phyloP scores from a whole-genome alignment of 2,113 vertebrate species.

The Nycticryphes semicollaris region DNA sequence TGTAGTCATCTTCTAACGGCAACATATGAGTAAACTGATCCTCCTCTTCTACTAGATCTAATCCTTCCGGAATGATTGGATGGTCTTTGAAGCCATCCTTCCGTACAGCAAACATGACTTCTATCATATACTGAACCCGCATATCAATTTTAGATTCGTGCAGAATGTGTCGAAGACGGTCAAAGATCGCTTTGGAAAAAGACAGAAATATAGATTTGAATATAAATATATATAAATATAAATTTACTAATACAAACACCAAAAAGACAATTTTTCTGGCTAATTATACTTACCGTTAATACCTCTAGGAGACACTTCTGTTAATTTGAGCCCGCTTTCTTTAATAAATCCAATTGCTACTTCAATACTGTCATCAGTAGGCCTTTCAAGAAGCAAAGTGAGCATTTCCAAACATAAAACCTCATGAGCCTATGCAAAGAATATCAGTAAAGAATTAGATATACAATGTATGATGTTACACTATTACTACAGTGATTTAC shows the following conservation, averaged over 20 bases:
- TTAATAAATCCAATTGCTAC: slow-evolving; percentile 97
- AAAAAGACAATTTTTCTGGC: background rate
- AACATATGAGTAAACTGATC: slow-evolving; percentile 99
- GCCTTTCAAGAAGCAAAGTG: slow-evolving; percentile 93
- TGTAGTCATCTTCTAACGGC: slow-evolving; percentile 96
- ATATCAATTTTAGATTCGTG: slow-evolving; percentile 98
- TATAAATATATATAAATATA: background rate
- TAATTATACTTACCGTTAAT: slow-evolving; percentile 85
- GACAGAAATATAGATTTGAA: background rate
- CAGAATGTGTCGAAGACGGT: slow-evolving; percentile 95
- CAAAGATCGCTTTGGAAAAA: slow-evolving; percentile 88
- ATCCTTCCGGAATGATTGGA: slow-evolving; percentile 87
- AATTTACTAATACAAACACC: background rate
- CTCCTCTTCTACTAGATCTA: slow-evolving; percentile 95
- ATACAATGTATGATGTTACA: background rate
- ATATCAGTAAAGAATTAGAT: background rate
- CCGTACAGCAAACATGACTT: slow-evolving; percentile 98
- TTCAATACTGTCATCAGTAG: slow-evolving; percentile 97
- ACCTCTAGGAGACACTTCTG: slow-evolving; percentile 93
- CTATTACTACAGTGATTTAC: background rate
- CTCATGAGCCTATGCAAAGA: slow-evolving; percentile 87
- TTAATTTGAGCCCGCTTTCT: slow-evolving; percentile 96
- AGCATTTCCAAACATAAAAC: slow-evolving; percentile 97
- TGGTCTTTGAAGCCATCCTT: slow-evolving; percentile 99
- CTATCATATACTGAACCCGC: slow-evolving; percentile 99